Base-by-base conservation (phyloP, 2,888 invertebrate genomes). In the Caenorhabditis sp. region DNA sequence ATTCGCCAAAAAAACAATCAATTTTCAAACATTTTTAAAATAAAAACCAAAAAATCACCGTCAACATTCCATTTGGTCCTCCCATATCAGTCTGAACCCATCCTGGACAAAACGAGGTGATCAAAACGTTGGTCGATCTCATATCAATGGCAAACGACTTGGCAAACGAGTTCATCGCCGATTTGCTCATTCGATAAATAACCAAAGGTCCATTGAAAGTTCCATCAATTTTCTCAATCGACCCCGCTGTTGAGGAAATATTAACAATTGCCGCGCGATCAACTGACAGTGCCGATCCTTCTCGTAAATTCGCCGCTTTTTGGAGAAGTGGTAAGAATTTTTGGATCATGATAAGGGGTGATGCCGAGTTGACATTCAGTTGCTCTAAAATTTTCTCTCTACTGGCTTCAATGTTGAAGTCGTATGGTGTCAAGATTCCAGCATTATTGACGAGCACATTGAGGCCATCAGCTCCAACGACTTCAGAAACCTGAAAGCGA, bases 81-180 rank as follows among this genome's bases (percentile, higher is more conserved):
- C 83, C 83, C 83, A 83, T 83, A 52, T 82, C 83, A 23, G 83
- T 83, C 38, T 76, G 62, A 1, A 83, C 83, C 83, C 83, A 83
- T 64, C 82, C 82, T 26, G 80, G 80, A 59, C 77, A 78, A 59
- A 78, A 73, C 0, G 78, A 76, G 4, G 76, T 74, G 31, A 71
- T 53, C 14, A 81, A 60, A 56, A 81, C 76, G 59, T 73, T 67
- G 54, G 66, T 56, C 53, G 74, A 72, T 23, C 60, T 67, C 49
- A 80, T 53, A 10, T 78, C 75, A 27, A 71, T 58, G 0, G 75
- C 69, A 31, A 70, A 66, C 0, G 74, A 70, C 59, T 82, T 82
- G 67, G 77, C 77, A 58, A 78, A 78, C 17, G 77, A 76, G 63
- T 82, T 82, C 36, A 83, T 67, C 23, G 82, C 82, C 12, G 82